These are phyloP conservation scores for Crossaster papposus DNA, from an alignment of 53 echinoderm and acorn worm genomes.

Conservation along the genomic window DNA sequence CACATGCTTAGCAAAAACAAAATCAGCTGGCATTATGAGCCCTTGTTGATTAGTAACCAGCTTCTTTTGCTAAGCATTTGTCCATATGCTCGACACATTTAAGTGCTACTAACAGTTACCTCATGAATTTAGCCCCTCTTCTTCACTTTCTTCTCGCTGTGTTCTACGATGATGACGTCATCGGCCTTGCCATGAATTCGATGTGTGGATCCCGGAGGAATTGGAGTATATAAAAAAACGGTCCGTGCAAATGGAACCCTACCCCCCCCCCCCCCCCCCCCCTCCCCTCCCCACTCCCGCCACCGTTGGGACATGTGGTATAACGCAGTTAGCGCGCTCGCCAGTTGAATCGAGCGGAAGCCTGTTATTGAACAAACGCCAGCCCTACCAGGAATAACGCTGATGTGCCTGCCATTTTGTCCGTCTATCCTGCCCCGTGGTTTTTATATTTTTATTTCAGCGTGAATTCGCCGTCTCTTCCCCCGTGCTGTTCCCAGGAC, in stretches of 20 bases:
- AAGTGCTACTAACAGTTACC: too few relatives aligned
- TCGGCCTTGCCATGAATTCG: background rate
- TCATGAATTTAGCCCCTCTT: too few relatives aligned
- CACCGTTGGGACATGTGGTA: background rate
- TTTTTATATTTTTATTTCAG: background rate
- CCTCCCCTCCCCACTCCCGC: background rate
- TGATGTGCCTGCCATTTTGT: background rate
- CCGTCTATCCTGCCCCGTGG: background rate
- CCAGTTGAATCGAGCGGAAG: background rate
- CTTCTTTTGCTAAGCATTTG: too few relatives aligned
- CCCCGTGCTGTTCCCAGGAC: background rate
- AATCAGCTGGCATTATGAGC: too few relatives aligned
- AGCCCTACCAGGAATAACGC: constrained; percentile 1
- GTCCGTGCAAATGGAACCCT: background rate
- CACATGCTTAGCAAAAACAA: too few relatives aligned
- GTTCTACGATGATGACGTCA: background rate
- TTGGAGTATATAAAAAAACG: background rate
- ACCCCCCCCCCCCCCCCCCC: too few relatives aligned
- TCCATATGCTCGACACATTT: too few relatives aligned
- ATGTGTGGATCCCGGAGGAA: background rate
- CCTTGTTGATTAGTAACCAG: too few relatives aligned
- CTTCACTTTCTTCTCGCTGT: background rate
- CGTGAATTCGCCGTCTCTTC: background rate
- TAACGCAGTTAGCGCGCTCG: background rate
- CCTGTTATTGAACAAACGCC: background rate